Percentiles rank a stretch among this genome's conserved stretches.
These are phyloP conservation scores for Agrochola circellaris DNA, from an alignment of 2,888 invertebrate genomes.

Conservation along the genomic window DNA sequence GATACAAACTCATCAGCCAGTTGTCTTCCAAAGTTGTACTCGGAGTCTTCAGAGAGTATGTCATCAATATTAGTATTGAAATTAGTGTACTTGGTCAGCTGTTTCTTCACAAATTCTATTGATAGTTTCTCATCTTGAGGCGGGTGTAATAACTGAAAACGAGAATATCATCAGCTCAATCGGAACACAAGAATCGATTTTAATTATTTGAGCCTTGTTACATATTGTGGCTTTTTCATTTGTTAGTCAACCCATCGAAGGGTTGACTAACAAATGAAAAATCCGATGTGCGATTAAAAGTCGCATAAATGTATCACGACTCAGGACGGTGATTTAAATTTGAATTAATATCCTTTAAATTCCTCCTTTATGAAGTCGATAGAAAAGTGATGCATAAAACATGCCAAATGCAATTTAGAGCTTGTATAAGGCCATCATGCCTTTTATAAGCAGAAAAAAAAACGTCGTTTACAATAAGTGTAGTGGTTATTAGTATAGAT, in stretches of 20 bases:
- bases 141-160: constrained; percentile 79
- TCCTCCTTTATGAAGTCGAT: not conserved
- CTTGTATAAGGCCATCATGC: no score
- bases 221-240: no score
- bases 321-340: not conserved
- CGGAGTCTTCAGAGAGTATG: constrained; percentile 96
- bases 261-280: not conserved
- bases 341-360: not conserved
- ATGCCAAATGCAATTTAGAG: not conserved
- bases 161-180: not conserved
- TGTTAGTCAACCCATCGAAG: no score
- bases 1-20: constrained; percentile 95
- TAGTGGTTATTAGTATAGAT: not conserved
- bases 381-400: not conserved
- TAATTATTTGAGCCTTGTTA: not conserved
- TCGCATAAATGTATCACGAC: not conserved
- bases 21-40: constrained; percentile 97
- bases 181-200: not conserved
- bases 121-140: constrained; percentile 86
- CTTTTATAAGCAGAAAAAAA: no score
- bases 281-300: not conserved
- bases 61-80: constrained; percentile 92
- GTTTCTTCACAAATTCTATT: constrained; percentile 93
- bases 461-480: not conserved
- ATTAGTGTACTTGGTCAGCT: constrained; percentile 90